These are phyloP conservation scores for Zelleria hepariella DNA, from an alignment of 2,888 invertebrate species.

Conservation along the genomic window DNA sequence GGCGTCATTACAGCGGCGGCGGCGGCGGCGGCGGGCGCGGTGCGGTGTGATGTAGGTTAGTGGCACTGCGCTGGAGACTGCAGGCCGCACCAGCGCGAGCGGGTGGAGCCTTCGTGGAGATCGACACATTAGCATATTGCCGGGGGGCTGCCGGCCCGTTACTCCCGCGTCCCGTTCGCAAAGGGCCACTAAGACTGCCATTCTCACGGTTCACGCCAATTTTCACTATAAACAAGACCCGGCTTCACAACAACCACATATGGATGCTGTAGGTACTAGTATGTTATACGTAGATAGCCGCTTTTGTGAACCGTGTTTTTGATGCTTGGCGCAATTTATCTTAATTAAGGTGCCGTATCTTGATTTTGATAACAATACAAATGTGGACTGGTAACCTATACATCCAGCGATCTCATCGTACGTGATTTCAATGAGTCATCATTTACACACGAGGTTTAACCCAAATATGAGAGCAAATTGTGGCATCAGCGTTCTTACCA, in stretches of 20 bases:
- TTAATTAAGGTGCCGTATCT: slow-evolving; percentile 5
- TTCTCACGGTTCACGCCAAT: slow-evolving; percentile 47
- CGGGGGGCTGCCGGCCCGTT: slow-evolving; percentile 52
- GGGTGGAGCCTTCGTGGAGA: slow-evolving; percentile 34
- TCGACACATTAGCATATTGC: slow-evolving; percentile 58
- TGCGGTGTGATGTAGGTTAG: slow-evolving; percentile 61
- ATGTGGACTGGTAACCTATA: slow-evolving; percentile 1
- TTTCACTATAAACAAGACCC: slow-evolving; percentile 20
- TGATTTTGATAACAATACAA: slow-evolving; percentile 8
- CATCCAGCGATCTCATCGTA: not conserved
- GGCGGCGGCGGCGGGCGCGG: slow-evolving; percentile 6
- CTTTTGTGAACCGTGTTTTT: not conserved
- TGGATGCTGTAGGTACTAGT: not conserved
- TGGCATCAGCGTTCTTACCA: slow-evolving; percentile 39
- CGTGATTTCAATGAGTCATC: slow-evolving; percentile 11
- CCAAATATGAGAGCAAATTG: slow-evolving; percentile 32
- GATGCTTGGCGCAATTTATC: slow-evolving; percentile 4
- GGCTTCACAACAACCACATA: not conserved
- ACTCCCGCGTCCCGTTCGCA: slow-evolving; percentile 48
- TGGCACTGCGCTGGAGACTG: slow-evolving; percentile 33
- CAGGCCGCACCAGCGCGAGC: slow-evolving; percentile 33
- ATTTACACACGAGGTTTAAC: slow-evolving; percentile 17
- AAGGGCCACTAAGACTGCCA: slow-evolving; percentile 39
- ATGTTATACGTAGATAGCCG: not conserved
- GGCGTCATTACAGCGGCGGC: slow-evolving; percentile 43